phyloP scores from a whole-genome alignment of 2,888 invertebrate species.

The Melanotus villosus region DNA sequence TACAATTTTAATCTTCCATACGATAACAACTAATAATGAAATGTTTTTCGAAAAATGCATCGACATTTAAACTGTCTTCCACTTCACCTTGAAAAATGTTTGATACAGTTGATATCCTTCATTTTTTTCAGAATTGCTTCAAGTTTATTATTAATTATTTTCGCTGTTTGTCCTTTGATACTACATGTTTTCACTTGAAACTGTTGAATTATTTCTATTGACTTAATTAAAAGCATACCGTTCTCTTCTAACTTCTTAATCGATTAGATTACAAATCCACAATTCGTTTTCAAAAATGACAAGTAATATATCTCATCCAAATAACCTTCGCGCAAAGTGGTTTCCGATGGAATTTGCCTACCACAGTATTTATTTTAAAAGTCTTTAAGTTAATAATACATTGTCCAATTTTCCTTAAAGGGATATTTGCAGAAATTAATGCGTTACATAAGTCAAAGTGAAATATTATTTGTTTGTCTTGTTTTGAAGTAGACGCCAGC shows the following conservation, averaged over 20 bases:
- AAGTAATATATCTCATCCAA: conserved; percentile 35
- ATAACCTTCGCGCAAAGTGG: no score
- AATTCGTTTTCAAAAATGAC: conserved; percentile 5
- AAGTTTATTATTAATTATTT: not conserved
- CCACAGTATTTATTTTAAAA: not conserved
- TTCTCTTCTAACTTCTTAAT: conserved; percentile 1
- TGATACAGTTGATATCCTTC: not conserved
- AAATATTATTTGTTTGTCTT: not conserved
- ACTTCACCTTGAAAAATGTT: not conserved
- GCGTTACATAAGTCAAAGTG: conserved; percentile 9
- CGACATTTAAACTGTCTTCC: not conserved
- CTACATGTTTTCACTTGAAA: not conserved
- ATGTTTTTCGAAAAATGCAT: not conserved
- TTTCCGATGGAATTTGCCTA: not conserved
- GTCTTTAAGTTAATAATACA: not conserved
- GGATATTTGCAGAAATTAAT: conserved; percentile 6
- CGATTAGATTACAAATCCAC: not conserved
- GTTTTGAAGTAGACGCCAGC: not conserved
- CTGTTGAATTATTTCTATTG: not conserved
- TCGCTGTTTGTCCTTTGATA: no score
- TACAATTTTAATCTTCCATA: no score
- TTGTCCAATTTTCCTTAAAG: not conserved
- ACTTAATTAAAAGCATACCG: not conserved
- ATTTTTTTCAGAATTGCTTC: not conserved
- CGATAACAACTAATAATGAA: no score